Conservation (phyloP, 2,113 vertebrate genomes). For the Chaetops frenatus region DNA sequence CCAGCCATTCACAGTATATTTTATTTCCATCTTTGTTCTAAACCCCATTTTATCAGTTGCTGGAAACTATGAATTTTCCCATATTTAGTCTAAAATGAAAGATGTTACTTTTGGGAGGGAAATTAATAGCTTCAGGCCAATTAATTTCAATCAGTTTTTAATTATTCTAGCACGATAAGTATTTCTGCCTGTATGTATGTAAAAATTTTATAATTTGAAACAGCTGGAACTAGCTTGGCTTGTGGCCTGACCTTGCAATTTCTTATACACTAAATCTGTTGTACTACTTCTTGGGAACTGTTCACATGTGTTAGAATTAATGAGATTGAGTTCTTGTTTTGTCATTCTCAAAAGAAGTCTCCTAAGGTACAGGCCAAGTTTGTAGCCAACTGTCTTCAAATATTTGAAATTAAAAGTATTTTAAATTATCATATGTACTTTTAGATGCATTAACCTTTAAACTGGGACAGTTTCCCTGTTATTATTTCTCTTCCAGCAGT, state of each 20-base stretch:
- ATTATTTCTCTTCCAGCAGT: background rate
- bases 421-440: background rate
- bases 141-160: conserved; percentile 27
- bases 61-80: conserved; percentile 23
- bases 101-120: conserved; percentile 6
- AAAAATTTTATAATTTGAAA: conserved; percentile 36
- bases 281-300: background rate
- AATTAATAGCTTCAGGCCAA: background rate
- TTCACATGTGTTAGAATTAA: conserved; percentile 3
- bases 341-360: background rate
- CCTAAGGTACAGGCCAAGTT: background rate
- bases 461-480: background rate
- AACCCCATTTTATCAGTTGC: background rate
- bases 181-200: background rate
- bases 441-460: background rate
- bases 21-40: conserved; percentile 17
- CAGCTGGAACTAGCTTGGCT: conserved; percentile 42
- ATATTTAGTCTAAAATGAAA: conserved; percentile 38
- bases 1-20: background rate
- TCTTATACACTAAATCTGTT: background rate
- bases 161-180: conserved; percentile 27
- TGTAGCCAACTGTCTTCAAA: background rate
- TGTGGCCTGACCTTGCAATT: conserved; percentile 4
- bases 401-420: conserved; percentile 23
- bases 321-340: background rate